Evolutionary conservation across 2,888 invertebrate species (phyloP), one percentile per base, ranked within the genome.

Genomic region (Eupithecia inturbata): DNA sequence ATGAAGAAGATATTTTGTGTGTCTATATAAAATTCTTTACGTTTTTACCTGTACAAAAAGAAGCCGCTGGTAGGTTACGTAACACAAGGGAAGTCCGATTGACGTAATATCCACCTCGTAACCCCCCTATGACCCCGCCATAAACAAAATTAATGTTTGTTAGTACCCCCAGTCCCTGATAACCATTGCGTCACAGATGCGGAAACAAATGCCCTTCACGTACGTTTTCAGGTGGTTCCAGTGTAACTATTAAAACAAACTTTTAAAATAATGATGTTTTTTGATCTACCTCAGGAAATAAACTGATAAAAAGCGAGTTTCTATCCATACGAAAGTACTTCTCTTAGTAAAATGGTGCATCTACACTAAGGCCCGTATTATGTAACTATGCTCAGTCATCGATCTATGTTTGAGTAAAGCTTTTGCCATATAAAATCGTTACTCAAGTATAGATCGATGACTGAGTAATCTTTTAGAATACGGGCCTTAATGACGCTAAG

Each of bases 101-200:
- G 92, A 92, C 91, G 91, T 86, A 91, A 90, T 78, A 82, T 78
- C 79, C 81, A 78, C 80, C 82, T 78, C 80, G 79, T 80, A 75
- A 79, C 77, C 79, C 84, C 36, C 79, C 80, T 74, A 75, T 86
- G 87, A 83, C 89, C 89, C 88, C 78, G 82, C 88, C 88, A 91
- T 91, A 91, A 91, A 91, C 88, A 84, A 89, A 92, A 91, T 90
- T 89, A 89, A 89, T 91, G 90, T 90, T 90, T 90, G 89, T 71
- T 60, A 62, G 75, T 73, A 73, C 73, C 72, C 26, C 68, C 26
- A 28, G 73, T 71, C 86, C 88, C 85, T 87, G 84, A 88, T 88
- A 88, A 89, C 86, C 83, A 86, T 85, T 70, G 64, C 70, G 85
- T 83, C 73, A 71, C 66, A 76, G 76, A 68, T 64, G 68, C 45